Percentiles rank a stretch among this genome's conserved stretches.
These are phyloP conservation scores for Brevimyrus niger DNA, from an alignment of 2,113 vertebrate genomes.

Conservation along the genomic window DNA sequence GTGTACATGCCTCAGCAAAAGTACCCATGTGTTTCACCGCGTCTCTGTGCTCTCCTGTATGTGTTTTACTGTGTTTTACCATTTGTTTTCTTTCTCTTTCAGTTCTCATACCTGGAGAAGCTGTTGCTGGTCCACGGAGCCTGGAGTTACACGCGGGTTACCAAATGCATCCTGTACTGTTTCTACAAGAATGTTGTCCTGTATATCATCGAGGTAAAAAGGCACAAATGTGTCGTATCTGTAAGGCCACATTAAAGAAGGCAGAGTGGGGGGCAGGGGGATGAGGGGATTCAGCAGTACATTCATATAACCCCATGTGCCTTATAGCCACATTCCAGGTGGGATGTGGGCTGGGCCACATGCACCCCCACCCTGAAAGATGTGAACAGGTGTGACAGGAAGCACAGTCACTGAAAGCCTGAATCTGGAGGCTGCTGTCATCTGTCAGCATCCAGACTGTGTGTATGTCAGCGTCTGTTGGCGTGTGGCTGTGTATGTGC, in stretches of 20 bases:
- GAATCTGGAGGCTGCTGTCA: constrained; percentile 3
- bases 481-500: neutral
- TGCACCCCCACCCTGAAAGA: neutral
- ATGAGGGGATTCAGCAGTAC: neutral
- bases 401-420: neutral
- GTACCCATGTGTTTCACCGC: neutral
- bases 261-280: neutral
- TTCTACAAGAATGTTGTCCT: constrained; percentile 99
- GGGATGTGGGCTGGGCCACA: neutral
- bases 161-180: constrained; percentile 97
- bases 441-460: neutral
- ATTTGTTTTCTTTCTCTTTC: constrained; percentile 9
- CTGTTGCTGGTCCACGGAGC: constrained; percentile 91
- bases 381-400: constrained; percentile 3
- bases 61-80: neutral
- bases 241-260: neutral
- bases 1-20: neutral
- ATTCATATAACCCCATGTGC: neutral
- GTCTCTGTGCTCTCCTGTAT: constrained; percentile 1
- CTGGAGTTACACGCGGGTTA: constrained; percentile 98
- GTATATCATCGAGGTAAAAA: constrained; percentile 95
- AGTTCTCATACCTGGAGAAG: constrained; percentile 97
- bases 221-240: neutral
- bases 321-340: neutral
- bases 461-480: constrained; percentile 6